phyloP scores from a whole-genome alignment of 2,113 vertebrate species.

The Macroglossus sobrinus region DNA sequence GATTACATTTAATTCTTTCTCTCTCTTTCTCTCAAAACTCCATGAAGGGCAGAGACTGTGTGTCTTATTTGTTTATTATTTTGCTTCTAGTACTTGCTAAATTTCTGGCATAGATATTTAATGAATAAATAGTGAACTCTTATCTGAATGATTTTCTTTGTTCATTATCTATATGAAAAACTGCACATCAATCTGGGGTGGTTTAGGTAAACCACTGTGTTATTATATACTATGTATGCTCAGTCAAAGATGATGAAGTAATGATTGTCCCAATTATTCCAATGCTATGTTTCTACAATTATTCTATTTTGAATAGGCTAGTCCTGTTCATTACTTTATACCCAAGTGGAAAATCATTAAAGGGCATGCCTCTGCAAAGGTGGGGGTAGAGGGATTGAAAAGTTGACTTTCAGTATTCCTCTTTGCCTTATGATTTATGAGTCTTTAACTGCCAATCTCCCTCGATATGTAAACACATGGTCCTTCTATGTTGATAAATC shows the following conservation, averaged over 20 bases:
- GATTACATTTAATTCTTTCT: not conserved
- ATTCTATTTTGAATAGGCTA: not conserved
- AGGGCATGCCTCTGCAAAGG: not conserved
- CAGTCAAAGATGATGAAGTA: not conserved
- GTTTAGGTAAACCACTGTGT: not conserved
- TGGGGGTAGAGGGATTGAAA: not conserved
- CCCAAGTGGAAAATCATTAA: not conserved
- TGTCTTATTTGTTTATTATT: not conserved
- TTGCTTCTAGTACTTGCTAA: not conserved
- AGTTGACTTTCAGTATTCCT: not conserved
- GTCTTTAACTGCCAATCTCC: slow-evolving; percentile 23
- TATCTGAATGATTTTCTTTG: not conserved
- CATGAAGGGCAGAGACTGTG: not conserved
- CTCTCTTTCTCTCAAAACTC: not conserved
- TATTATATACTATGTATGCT: not conserved
- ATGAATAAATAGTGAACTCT: not conserved
- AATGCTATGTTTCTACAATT: not conserved
- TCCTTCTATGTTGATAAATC: slow-evolving; percentile 48
- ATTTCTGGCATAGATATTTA: not conserved
- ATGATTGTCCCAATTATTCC: not conserved
- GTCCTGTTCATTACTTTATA: slow-evolving; percentile 31
- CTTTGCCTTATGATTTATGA: slow-evolving; percentile 57
- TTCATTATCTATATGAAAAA: not conserved
- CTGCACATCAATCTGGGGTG: not conserved
- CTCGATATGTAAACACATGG: slow-evolving; percentile 30